These are phyloP conservation scores for Colaptes auratus DNA, from an alignment of 2,113 vertebrate genomes.

Conservation along the genomic window DNA sequence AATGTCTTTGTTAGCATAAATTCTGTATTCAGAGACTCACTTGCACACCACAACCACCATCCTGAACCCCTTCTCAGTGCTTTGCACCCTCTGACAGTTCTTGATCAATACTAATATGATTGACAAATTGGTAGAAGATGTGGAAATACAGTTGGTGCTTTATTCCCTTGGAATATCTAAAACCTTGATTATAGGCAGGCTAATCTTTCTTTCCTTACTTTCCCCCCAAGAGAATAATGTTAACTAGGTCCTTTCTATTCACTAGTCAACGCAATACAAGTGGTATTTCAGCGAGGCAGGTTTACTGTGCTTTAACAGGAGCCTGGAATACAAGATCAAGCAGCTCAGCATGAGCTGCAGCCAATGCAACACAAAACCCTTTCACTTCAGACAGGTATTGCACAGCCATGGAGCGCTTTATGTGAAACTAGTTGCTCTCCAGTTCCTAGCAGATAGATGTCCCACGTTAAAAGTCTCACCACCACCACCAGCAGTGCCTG, in stretches of 20 bases:
- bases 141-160: neutral
- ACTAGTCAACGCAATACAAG: neutral
- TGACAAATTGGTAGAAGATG: neutral
- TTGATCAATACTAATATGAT: neutral
- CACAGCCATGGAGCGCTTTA: neutral
- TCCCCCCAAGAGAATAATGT: neutral
- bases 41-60: neutral
- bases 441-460: neutral
- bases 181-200: neutral
- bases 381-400: neutral
- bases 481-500: neutral
- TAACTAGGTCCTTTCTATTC: neutral
- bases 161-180: neutral
- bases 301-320: neutral
- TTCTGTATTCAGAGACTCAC: neutral
- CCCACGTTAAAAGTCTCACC: neutral
- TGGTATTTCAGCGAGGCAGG: neutral
- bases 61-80: neutral
- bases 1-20: slow-evolving; percentile 3
- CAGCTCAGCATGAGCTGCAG: neutral
- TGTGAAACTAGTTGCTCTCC: fast-evolving
- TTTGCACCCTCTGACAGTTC: neutral
- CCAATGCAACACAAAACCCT: neutral
- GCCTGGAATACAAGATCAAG: neutral
- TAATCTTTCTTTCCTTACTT: neutral